Conservation (phyloP, 30 jellyfish, hydroid and myxozoan genomes). For the Turritopsis dohrnii region DNA sequence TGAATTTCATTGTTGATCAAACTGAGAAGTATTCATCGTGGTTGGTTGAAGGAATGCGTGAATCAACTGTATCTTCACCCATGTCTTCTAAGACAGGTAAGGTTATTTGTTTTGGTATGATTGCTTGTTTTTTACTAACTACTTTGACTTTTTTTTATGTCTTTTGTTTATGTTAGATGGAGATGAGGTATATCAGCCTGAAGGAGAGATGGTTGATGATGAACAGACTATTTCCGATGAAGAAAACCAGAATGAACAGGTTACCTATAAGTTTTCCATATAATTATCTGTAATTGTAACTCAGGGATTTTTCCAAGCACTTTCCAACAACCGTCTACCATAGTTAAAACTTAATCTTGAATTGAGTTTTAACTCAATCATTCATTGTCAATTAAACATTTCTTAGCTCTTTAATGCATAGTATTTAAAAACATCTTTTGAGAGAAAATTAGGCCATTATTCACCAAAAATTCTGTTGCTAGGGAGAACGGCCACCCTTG, state of each 20-base stretch:
- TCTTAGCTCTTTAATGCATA: too few relatives aligned
- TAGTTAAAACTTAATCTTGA: too few relatives aligned
- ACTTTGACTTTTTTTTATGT: neutral
- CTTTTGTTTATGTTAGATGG: slow-evolving; percentile 27
- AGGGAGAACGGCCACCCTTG: too few relatives aligned
- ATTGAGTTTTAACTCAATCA: too few relatives aligned
- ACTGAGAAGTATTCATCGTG: slow-evolving; percentile 94
- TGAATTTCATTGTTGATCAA: slow-evolving; percentile 89
- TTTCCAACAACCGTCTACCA: too few relatives aligned
- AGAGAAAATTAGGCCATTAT: too few relatives aligned
- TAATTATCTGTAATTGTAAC: too few relatives aligned
- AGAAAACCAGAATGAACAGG: slow-evolving; percentile 51
- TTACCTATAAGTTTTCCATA: too few relatives aligned
- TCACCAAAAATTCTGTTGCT: too few relatives aligned
- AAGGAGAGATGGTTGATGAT: slow-evolving; percentile 58
- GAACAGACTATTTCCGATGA: slow-evolving; percentile 69
- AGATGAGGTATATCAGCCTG: slow-evolving; percentile 70
- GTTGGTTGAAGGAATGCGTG: slow-evolving; percentile 92
- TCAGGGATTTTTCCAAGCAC: too few relatives aligned
- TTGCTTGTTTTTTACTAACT: neutral
- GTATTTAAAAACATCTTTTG: too few relatives aligned
- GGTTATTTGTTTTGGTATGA: neutral
- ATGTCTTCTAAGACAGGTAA: slow-evolving; percentile 24
- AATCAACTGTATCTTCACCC: slow-evolving; percentile 81
- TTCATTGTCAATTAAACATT: too few relatives aligned